Conservation (phyloP, 2,797 vertebrate genomes). For the Bucorvus abyssinicus region DNA sequence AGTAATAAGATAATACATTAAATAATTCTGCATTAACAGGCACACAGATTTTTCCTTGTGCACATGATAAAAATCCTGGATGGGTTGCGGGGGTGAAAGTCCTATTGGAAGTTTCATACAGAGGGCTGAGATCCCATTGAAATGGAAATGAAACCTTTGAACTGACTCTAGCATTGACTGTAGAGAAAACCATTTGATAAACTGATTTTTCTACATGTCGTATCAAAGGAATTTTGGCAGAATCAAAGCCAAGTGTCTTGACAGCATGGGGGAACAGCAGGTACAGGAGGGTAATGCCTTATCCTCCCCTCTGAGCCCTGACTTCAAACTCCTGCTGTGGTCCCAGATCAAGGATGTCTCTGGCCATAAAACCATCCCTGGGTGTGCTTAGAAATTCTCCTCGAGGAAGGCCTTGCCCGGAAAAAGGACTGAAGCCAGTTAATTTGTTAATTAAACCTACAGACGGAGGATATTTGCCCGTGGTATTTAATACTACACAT, state of each 20-base stretch:
- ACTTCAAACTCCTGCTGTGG: not conserved
- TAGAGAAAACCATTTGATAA: not conserved
- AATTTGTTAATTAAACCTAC: not conserved
- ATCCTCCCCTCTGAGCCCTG: not conserved
- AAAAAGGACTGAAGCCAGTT: not conserved
- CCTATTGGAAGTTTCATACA: not conserved
- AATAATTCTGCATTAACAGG: not conserved
- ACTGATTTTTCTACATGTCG: not conserved
- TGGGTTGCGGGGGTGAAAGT: not conserved
- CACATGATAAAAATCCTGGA: not conserved
- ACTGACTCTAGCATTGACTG: not conserved
- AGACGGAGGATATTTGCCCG: not conserved
- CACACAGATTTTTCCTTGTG: not conserved
- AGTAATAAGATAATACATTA: not conserved
- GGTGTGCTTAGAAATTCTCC: not conserved
- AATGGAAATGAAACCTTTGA: constrained; percentile 25
- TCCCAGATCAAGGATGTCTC: not conserved
- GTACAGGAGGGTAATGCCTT: not conserved
- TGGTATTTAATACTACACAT: not conserved
- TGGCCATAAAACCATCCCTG: not conserved
- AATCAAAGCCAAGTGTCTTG: not conserved
- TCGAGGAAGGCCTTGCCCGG: not conserved
- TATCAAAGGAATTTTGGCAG: not conserved
- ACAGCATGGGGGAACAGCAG: not conserved
- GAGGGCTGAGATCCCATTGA: not conserved